Base-by-base conservation (phyloP, 2,113 vertebrate genomes). In the Argyrosomus japonicus region DNA sequence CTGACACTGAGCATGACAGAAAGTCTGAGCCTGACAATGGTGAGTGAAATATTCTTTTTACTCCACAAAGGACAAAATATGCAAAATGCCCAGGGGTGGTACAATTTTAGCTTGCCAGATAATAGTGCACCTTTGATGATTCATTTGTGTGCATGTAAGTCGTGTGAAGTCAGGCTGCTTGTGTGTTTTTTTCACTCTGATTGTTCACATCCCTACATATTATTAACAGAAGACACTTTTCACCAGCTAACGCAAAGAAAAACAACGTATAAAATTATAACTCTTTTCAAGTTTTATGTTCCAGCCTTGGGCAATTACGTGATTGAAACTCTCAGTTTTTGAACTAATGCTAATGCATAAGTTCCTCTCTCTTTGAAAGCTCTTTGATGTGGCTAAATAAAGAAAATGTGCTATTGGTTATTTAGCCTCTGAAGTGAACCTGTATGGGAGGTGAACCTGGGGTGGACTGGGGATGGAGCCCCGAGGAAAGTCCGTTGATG, bases 1-100 rank as follows among this genome's bases (percentile, higher is more conserved):
- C 97, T 2, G 98, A 99, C 93, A 99, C 98, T 3, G 97, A 99
- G 93, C 98, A 98, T 29, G 98, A 99, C 91, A 94, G 97, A 94
- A 99, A 98, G 90, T 98, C 97, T 32, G 97, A 99, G 89, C 96
- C 95, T n/a, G 97, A 99, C 87, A 98, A 97, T 29, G 97, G 98
- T 98, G 96, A 98, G 91, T 83, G 51, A 21, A 32, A 85, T 47
- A 45, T 63, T 70, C n/a, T 69, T 75, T 15, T 79, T n/a, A 32
- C 47, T 58, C 40, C 21, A 19, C 25, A 57, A 45, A 36, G 60
- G 40, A 40, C 36, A 9, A 40, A 40, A 40, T 45, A 6, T 70
- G 32, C 21, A 9, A 60, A 58, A 68, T 4, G 8, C 54, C 47
- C 19, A 45, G 27, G 47, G 62, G 29, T 79, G 57, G 73, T 51